These are phyloP conservation scores for Pseudococcus longispinus DNA, from an alignment of 2,888 invertebrate species.

Conservation along the genomic window DNA sequence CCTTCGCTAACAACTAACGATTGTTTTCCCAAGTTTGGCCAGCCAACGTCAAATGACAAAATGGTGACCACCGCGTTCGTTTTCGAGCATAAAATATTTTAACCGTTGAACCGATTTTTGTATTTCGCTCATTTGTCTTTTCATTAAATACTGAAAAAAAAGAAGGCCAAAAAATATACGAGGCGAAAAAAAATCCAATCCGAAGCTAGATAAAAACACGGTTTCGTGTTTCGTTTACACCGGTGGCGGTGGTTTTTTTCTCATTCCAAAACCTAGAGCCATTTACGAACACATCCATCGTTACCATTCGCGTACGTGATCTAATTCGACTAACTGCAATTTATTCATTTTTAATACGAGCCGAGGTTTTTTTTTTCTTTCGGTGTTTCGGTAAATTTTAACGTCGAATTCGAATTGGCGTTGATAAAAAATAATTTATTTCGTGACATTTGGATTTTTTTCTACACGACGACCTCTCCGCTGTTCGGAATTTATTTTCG, in stretches of 20 bases:
- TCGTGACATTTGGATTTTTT: slow-evolving; percentile 41
- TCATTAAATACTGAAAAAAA: slow-evolving; percentile 32
- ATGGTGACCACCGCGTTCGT: slow-evolving; percentile 25
- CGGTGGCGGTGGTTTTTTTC: slow-evolving; percentile 22
- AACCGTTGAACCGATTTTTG: slow-evolving; percentile 39
- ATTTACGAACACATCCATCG: slow-evolving; percentile 43
- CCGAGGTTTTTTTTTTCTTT: slow-evolving; percentile 40
- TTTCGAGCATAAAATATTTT: slow-evolving; percentile 29
- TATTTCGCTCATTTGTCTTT: slow-evolving; percentile 32
- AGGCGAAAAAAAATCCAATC: not conserved
- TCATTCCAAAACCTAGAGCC: not conserved
- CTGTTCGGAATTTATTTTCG: slow-evolving; percentile 19
- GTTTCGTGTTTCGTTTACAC: slow-evolving; percentile 36
- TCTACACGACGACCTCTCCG: not conserved
- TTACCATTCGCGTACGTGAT: slow-evolving; percentile 40
- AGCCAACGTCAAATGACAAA: slow-evolving; percentile 1
- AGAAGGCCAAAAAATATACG: not conserved
- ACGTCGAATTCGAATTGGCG: slow-evolving; percentile 43
- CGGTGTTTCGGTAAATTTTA: slow-evolving; percentile 25
- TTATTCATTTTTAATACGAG: slow-evolving; percentile 43
- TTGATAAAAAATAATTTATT: slow-evolving; percentile 46
- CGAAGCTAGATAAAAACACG: slow-evolving; percentile 28
- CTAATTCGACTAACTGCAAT: slow-evolving; percentile 45
- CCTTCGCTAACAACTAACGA: slow-evolving; percentile 31
- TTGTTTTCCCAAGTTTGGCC: slow-evolving; percentile 27